These are phyloP conservation scores for Philhelius pedissequus DNA, from an alignment of 2,888 invertebrate species.

Conservation along the genomic window DNA sequence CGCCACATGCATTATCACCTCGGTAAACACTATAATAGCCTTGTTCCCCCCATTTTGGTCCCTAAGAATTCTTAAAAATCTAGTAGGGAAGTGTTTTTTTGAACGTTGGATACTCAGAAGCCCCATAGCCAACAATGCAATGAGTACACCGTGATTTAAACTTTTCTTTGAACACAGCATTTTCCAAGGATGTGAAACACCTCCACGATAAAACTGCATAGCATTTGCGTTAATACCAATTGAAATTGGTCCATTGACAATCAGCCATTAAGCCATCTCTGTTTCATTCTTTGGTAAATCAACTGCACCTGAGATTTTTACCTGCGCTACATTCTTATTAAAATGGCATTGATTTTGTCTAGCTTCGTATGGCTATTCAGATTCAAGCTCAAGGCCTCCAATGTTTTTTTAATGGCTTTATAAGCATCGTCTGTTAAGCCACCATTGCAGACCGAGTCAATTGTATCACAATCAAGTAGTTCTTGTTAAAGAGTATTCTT, in stretches of 20 bases:
- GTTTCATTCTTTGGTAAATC: conserved; percentile 93
- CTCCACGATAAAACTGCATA: conserved; percentile 97
- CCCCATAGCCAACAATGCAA: conserved; percentile 96
- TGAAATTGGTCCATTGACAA: conserved; percentile 93
- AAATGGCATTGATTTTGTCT: conserved; percentile 89
- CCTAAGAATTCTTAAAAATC: conserved; percentile 98
- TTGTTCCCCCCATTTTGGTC: conserved; percentile 93
- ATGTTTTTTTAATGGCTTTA: conserved; percentile 90
- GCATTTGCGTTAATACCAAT: conserved; percentile 98
- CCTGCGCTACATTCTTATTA: conserved; percentile 82
- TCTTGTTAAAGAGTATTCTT: conserved; percentile 97
- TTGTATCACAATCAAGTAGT: conserved; percentile 95
- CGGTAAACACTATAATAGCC: conserved; percentile 97
- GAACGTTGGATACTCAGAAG: conserved; percentile 88
- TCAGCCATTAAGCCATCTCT: conserved; percentile 94
- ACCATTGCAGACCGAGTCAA: conserved; percentile 94
- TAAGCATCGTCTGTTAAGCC: conserved; percentile 93
- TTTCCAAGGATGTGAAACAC: conserved; percentile 95
- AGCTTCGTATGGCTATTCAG: conserved; percentile 95
- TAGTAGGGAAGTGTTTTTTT: conserved; percentile 92
- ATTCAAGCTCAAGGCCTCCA: conserved; percentile 94
- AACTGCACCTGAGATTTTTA: conserved; percentile 87
- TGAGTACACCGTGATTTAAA: conserved; percentile 96
- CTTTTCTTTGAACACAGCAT: conserved; percentile 87
- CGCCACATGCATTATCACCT: conserved; percentile 95